These are phyloP conservation scores for Lycorma delicatula DNA, from an alignment of 1,140 invertebrate species.

Conservation along the genomic window DNA sequence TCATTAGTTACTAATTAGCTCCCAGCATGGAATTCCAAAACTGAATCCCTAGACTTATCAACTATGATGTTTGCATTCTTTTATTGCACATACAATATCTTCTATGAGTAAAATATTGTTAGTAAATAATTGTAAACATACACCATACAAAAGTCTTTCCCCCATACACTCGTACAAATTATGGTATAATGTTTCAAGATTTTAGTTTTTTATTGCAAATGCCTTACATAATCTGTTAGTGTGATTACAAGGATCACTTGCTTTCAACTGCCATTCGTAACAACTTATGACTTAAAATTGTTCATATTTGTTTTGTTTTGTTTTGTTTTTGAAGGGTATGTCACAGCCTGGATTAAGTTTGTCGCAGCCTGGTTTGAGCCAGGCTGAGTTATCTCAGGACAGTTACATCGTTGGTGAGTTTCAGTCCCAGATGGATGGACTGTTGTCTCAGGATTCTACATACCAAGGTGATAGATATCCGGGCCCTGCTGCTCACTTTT, in stretches of 20 bases:
- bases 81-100: too few species aligned
- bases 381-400: constrained; percentile 79
- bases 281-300: not conserved
- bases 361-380: constrained; percentile 57
- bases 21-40: too few species aligned
- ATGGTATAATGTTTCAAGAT: too few species aligned
- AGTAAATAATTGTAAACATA: too few species aligned
- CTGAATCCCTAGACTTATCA: too few species aligned
- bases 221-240: too few species aligned
- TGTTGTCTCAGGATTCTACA: constrained; percentile 90
- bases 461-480: constrained; percentile 68
- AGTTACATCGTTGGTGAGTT: constrained; percentile 77
- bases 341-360: constrained; percentile 62
- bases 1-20: too few species aligned
- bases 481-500: not conserved
- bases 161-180: too few species aligned
- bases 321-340: constrained; percentile 45
- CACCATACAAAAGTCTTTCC: too few species aligned
- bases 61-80: too few species aligned
- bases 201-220: too few species aligned
- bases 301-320: not conserved
- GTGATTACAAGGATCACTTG: not conserved
- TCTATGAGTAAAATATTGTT: too few species aligned
- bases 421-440: constrained; percentile 87
- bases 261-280: not conserved